These are phyloP conservation scores for Lytechinus variegatus DNA, from an alignment of 35 echinoderm and acorn worm genomes.

Conservation along the genomic window DNA sequence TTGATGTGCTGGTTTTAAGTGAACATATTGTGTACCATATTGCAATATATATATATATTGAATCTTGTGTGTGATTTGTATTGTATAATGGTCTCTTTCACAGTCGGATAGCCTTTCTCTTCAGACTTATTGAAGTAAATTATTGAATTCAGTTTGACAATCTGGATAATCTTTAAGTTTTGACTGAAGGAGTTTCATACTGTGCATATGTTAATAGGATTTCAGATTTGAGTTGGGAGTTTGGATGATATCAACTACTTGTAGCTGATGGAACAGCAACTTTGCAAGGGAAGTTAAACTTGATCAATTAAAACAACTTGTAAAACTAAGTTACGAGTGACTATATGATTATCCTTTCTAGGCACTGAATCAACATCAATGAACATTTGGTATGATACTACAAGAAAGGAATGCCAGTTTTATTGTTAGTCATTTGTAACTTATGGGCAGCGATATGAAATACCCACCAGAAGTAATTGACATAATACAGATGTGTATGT, in stretches of 20 bases:
- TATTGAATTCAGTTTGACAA: not conserved
- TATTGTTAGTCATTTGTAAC: too few species aligned
- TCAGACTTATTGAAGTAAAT: not conserved
- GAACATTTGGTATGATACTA: too few species aligned
- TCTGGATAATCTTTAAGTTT: not conserved
- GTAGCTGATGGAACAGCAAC: not conserved
- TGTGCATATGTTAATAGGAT: not conserved
- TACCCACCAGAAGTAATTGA: too few species aligned
- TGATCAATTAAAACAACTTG: too few species aligned
- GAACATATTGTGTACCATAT: conserved; percentile 24
- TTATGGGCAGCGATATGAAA: too few species aligned
- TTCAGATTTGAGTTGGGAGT: not conserved
- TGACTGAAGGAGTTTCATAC: not conserved
- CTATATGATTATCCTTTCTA: too few species aligned
- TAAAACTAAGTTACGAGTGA: too few species aligned
- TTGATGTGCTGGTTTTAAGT: not conserved
- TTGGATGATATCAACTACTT: not conserved
- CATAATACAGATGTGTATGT: too few species aligned
- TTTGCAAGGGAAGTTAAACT: not conserved
- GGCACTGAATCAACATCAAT: too few species aligned
- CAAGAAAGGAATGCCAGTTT: too few species aligned
- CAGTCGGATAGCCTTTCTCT: not conserved
- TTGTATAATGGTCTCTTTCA: not conserved
- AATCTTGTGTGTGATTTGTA: conserved; percentile 26
- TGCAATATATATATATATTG: conserved; percentile 39